A percentile compares a stretch with the other conserved stretches of the same genome.
Evolutionary conservation across 2,113 vertebrate species (phyloP).

Genomic region (Brachypodius melanocephalos): DNA sequence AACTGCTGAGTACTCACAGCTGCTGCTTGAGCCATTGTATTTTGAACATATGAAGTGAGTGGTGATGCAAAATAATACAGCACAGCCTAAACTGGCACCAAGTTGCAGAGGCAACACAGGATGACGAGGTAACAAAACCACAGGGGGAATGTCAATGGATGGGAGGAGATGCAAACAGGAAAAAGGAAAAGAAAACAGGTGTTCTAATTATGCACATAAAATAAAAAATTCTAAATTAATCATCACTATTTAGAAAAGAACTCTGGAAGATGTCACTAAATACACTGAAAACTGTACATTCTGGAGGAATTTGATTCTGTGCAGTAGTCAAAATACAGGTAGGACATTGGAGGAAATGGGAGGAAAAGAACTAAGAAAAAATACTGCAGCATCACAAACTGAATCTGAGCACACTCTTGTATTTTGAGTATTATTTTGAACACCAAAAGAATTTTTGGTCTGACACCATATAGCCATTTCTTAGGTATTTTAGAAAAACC

Average conservation of each 20-base stretch:
- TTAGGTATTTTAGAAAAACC: not conserved
- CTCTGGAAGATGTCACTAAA: not conserved
- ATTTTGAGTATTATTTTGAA: not conserved
- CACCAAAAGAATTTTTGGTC: not conserved
- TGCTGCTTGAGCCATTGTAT: not conserved
- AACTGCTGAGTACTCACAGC: conserved; percentile 4
- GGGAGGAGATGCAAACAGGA: not conserved
- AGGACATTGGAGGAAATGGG: not conserved
- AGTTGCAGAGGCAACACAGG: not conserved
- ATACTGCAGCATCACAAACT: not conserved
- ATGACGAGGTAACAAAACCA: not conserved
- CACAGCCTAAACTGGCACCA: not conserved
- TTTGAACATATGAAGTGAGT: not conserved
- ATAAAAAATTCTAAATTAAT: not conserved
- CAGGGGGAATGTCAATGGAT: not conserved
- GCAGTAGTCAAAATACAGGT: not conserved
- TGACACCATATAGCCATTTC: not conserved
- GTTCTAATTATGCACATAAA: not conserved
- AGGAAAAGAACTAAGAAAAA: not conserved
- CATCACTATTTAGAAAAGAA: not conserved
- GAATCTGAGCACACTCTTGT: not conserved
- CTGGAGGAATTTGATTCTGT: not conserved
- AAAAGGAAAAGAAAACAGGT: not conserved
- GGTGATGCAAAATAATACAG: not conserved
- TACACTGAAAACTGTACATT: not conserved